phyloP scores from a whole-genome alignment of 1,140 invertebrate genomes.

The Bombus consobrinus region DNA sequence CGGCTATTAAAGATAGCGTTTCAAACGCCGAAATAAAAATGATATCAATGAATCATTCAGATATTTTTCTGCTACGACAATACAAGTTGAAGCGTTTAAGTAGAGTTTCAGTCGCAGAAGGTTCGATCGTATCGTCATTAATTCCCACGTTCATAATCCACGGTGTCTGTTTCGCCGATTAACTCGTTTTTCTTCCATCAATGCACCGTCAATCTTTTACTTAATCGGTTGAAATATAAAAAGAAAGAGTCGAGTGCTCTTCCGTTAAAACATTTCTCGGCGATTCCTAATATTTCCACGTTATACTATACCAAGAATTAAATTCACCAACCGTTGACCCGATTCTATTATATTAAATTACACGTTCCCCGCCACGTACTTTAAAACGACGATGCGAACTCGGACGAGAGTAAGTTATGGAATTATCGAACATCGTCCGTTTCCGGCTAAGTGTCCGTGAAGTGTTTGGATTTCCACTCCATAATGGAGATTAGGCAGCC shows the following conservation, averaged over 20 bases:
- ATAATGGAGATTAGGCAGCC: constrained; percentile 47
- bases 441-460: constrained; percentile 35
- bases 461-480: constrained; percentile 43
- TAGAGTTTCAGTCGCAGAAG: background rate
- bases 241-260: background rate
- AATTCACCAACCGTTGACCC: constrained; percentile 16
- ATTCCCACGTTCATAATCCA: background rate
- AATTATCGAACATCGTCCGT: constrained; percentile 28
- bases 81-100: background rate
- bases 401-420: constrained; percentile 19
- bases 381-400: background rate
- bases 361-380: background rate
- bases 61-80: background rate
- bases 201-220: background rate
- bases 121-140: background rate
- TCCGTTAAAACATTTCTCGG: background rate
- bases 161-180: background rate
- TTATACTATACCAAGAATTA: background rate
- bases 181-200: background rate
- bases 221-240: background rate
- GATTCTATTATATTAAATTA: constrained; percentile 33
- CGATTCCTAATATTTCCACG: background rate
- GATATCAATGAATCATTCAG: background rate
- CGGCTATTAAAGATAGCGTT: background rate
- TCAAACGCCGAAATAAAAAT: background rate